These are phyloP conservation scores for Leptoteleia sp. DNA, from an alignment of 1,140 invertebrate species.

Conservation along the genomic window DNA sequence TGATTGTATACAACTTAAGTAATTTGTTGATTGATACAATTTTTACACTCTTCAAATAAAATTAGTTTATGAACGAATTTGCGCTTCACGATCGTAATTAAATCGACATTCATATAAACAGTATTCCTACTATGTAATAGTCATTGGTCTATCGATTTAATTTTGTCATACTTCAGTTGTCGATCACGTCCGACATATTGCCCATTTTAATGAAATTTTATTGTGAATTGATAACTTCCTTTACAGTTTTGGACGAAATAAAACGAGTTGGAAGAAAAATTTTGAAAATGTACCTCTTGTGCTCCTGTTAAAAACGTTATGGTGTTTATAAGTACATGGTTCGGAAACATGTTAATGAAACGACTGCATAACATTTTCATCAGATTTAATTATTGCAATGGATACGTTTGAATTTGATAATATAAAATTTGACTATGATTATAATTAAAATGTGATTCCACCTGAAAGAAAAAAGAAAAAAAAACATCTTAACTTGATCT, in stretches of 20 bases:
- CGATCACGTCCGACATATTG: not conserved
- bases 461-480: no score
- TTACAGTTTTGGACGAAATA: no score
- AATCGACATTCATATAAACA: slow-evolving; percentile 70
- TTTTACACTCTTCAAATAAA: slow-evolving; percentile 74
- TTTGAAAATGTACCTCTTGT: not conserved
- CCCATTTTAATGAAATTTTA: not conserved
- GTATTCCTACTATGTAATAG: slow-evolving; percentile 74
- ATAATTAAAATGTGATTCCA: no score
- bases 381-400: no score
- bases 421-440: no score
- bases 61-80: slow-evolving; percentile 68
- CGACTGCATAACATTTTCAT: not conserved
- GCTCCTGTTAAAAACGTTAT: not conserved
- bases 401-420: no score
- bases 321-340: slow-evolving; percentile 10
- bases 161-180: slow-evolving; percentile 27
- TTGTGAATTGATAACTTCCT: no score
- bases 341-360: not conserved
- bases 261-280: not conserved
- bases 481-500: no score
- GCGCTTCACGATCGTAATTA: slow-evolving; percentile 66
- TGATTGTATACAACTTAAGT: slow-evolving; percentile 70
- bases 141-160: slow-evolving; percentile 78
- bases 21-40: slow-evolving; percentile 71